A percentile compares a stretch with the other conserved stretches of the same genome.
phyloP scores from a whole-genome alignment of 2,797 vertebrate species.

The Danio tinwini region DNA sequence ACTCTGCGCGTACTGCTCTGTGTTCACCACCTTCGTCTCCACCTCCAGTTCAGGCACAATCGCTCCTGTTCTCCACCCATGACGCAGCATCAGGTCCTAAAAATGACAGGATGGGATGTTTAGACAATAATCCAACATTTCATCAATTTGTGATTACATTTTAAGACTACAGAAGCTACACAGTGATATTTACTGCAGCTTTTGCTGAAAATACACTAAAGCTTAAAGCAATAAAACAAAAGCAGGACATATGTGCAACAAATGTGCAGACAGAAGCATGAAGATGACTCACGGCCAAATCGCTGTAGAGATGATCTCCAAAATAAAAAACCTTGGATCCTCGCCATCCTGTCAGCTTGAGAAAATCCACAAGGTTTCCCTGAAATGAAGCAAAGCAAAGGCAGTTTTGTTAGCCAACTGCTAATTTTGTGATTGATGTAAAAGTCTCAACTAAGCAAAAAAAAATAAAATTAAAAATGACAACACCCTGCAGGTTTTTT shows the following conservation, averaged over 20 bases:
- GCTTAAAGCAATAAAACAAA: background rate
- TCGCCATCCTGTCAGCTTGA: constrained; percentile 84
- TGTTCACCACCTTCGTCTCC: constrained; percentile 86
- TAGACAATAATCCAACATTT: background rate
- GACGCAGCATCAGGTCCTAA: constrained; percentile 85
- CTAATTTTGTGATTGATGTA: constrained; percentile 2
- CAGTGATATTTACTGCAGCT: background rate
- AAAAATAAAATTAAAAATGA: too few relatives aligned
- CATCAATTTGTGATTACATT: background rate
- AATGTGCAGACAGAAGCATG: constrained; percentile 19
- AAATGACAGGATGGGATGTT: background rate
- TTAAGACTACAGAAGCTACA: constrained; percentile 19
- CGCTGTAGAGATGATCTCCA: constrained; percentile 88
- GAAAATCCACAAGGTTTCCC: constrained; percentile 87
- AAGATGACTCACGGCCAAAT: constrained; percentile 79
- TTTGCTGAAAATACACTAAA: background rate
- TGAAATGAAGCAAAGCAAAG: constrained; percentile 61
- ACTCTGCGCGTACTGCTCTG: constrained; percentile 78
- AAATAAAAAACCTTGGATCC: constrained; percentile 88
- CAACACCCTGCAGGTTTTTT: background rate
- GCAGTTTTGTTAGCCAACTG: constrained; percentile 18
- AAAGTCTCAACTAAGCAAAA: background rate
- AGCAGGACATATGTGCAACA: background rate
- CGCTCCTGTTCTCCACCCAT: constrained; percentile 87
- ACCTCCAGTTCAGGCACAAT: constrained; percentile 86